Conservation (phyloP, 1,140 invertebrate species). For the Drosophila cardini region DNA sequence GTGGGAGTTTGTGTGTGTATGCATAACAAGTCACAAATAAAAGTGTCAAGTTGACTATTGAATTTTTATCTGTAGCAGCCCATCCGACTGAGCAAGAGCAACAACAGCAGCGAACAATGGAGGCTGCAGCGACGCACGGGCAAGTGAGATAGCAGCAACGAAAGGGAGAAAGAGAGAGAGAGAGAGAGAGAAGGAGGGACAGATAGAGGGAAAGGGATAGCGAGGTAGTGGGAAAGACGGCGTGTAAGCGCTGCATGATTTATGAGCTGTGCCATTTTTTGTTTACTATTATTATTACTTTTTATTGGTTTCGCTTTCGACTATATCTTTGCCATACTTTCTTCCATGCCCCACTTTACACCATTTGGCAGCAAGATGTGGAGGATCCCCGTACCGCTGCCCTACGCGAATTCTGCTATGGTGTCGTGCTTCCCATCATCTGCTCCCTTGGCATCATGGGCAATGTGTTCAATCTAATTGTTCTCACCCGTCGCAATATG, state of each 20-base stretch:
- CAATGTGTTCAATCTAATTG: constrained; percentile 90
- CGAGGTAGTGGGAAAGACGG: background rate
- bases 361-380: constrained; percentile 41
- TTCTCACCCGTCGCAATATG: constrained; percentile 90
- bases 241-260: constrained; percentile 58
- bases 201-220: background rate
- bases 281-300: constrained; percentile 48
- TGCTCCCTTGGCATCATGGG: constrained; percentile 90
- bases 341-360: constrained; percentile 9
- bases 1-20: constrained; percentile 30
- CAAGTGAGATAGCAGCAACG: background rate
- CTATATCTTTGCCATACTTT: constrained; percentile 21
- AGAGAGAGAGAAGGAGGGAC: background rate
- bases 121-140: constrained; percentile 1
- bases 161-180: background rate
- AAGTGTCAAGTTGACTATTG: constrained; percentile 81
- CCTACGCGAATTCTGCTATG: constrained; percentile 89
- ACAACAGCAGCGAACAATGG: constrained; percentile 21
- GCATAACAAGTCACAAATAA: constrained; percentile 75
- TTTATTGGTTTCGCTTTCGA: constrained; percentile 33
- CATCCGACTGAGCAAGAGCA: constrained; percentile 40
- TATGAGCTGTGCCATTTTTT: constrained; percentile 58
- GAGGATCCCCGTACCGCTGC: constrained; percentile 87
- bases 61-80: constrained; percentile 74
- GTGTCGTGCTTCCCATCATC: constrained; percentile 89